Evolutionary conservation across 2,888 invertebrate species (phyloP).

Genomic region (Drosophila engyochracea): DNA sequence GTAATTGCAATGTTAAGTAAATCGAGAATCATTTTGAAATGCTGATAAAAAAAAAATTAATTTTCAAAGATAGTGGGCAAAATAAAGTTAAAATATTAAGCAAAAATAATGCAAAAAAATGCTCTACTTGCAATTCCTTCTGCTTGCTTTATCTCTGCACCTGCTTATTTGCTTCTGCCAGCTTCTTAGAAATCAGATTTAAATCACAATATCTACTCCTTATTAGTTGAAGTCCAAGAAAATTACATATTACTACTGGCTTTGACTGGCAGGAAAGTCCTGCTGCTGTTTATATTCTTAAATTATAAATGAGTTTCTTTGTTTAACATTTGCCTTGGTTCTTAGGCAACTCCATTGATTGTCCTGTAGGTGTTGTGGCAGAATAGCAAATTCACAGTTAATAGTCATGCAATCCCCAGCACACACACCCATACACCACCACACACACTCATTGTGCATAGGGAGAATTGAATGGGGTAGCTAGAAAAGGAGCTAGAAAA

Average conservation of each 20-base stretch:
- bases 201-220: no score
- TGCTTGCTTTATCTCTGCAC: background rate
- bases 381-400: constrained; percentile 36
- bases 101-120: no score
- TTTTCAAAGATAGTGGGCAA: background rate
- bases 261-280: background rate
- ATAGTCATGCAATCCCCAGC: constrained; percentile 50
- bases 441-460: constrained; percentile 19
- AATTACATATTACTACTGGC: background rate
- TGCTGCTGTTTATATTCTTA: background rate
- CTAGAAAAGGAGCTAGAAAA: background rate
- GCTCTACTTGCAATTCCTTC: background rate
- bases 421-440: background rate
- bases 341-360: background rate
- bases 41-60: background rate
- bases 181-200: background rate
- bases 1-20: background rate
- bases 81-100: background rate
- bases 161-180: background rate
- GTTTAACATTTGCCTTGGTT: constrained; percentile 15
- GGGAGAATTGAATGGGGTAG: constrained; percentile 10
- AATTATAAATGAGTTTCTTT: background rate
- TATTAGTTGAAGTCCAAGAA: background rate
- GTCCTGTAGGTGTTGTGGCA: constrained; percentile 25
- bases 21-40: background rate